Base-by-base conservation (phyloP, 2,113 vertebrate species). In the Nyctereutes procyonoides region DNA sequence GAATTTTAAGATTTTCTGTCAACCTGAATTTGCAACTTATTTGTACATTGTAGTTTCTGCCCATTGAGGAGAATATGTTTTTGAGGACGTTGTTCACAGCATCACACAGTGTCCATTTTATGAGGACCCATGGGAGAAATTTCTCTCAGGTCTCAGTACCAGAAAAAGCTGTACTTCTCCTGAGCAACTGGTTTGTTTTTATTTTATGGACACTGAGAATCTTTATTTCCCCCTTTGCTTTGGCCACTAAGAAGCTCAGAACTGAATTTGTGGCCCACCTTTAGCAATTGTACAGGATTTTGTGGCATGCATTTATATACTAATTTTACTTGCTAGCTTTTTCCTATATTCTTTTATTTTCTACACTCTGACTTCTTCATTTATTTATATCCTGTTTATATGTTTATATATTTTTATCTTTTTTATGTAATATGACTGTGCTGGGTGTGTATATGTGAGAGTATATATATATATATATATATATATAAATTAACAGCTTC, bases 41-140 rank as follows among this genome's bases (percentile, higher is more conserved):
- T 95, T 97, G 71, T 95, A 95, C 73, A 32, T 93, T 92, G 62
- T 97, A 95, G 88, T 95, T 97, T 95, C 80, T 96, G n/a, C 62
- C 30, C 48, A 92, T 77, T 97, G 80, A 86, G 92, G 71, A 95
- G 62, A 97, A 79, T 87, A 38, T 90, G 80, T 85, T 97, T 96
- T 84, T 96, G 88, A 96, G 88, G 85, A 92, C 0, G 0, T 81
- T 95, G 88, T 96, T 92, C 67, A 62, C 17, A 87, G 73, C 62
- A 93, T 83, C 79, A 93, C 81, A 83, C 32, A 77, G 53, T 95
- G 56, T 93, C 53, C 53, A 53, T 97, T 96, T 95, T 89, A n/a
- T 89, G 92, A 96, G 43, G 86, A 86, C 65, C 30, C 67, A 56
- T 58, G 91, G 28, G 85, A 95, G 89, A 89, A 85, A 83, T 97